phyloP scores from a whole-genome alignment of 2,888 invertebrate genomes.

The Teleogryllus oceanicus region DNA sequence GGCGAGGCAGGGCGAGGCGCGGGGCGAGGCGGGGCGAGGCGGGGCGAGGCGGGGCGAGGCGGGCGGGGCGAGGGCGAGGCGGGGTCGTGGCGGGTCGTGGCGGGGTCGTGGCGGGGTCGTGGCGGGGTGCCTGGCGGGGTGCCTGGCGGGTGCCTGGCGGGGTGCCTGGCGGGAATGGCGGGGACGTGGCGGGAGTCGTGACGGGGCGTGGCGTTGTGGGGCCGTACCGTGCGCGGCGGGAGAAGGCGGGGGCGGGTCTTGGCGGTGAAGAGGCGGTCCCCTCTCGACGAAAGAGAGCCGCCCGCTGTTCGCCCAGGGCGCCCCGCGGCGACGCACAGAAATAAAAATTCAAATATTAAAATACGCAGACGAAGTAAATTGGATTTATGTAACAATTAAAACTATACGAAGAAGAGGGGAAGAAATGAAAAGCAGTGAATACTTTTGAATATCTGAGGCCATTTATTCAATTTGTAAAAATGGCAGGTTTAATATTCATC shows the following conservation, averaged over 20 bases:
- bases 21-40: too few relatives aligned
- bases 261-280: neutral
- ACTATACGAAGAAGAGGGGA: neutral
- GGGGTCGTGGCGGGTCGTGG: too few relatives aligned
- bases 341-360: conserved; percentile 18
- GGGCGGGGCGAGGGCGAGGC: too few relatives aligned
- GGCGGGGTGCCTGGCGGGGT: too few relatives aligned
- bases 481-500: conserved; percentile 7
- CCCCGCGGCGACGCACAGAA: neutral
- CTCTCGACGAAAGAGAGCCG: neutral
- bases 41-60: too few relatives aligned
- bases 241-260: neutral
- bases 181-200: neutral
- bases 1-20: too few relatives aligned
- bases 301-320: neutral
- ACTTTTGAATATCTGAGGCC: conserved; percentile 18
- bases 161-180: neutral
- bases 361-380: neutral
- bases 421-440: neutral
- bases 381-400: conserved; percentile 18
- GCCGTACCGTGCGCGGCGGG: neutral
- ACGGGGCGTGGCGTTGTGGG: neutral
- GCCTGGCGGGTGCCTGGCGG: neutral
- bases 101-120: too few relatives aligned
- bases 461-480: conserved; percentile 18